phyloP scores from a whole-genome alignment of 2,888 invertebrate genomes.

The Cancer borealis region DNA sequence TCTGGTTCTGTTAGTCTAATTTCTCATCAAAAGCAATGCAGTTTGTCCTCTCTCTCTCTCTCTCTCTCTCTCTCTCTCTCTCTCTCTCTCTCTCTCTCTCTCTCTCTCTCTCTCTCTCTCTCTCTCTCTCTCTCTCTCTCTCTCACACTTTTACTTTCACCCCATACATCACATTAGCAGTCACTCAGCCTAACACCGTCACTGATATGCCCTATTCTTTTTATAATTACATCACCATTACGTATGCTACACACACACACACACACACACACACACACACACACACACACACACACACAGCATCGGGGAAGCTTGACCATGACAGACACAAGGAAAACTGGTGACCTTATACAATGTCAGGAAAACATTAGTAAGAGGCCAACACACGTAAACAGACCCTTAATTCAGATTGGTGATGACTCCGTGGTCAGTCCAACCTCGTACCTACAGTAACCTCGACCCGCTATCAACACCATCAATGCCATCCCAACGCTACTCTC shows the following conservation, averaged over 20 bases:
- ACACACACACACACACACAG: conserved; percentile 12
- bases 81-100: conserved; percentile 47
- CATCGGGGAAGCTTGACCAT: not conserved
- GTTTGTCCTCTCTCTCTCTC: not conserved
- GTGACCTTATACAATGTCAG: not conserved
- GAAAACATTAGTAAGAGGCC: not conserved
- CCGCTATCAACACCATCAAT: not conserved
- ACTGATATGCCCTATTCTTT: no score
- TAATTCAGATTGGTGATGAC: not conserved
- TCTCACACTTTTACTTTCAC: not conserved
- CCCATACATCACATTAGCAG: no score
- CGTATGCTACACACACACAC: no score
- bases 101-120: conserved; percentile 48
- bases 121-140: not conserved
- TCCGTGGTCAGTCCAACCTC: not conserved
- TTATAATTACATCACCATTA: no score
- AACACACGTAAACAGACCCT: not conserved
- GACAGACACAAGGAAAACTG: conserved; percentile 8
- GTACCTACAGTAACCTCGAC: not conserved
- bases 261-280: conserved; percentile 12
- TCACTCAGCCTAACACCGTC: no score
- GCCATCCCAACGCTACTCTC: not conserved
- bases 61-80: conserved; percentile 47
- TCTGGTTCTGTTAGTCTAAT: no score
- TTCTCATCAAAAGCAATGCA: not conserved